These are phyloP conservation scores for Enteromius treurensis DNA, from an alignment of 2,797 vertebrate genomes.

Conservation along the genomic window DNA sequence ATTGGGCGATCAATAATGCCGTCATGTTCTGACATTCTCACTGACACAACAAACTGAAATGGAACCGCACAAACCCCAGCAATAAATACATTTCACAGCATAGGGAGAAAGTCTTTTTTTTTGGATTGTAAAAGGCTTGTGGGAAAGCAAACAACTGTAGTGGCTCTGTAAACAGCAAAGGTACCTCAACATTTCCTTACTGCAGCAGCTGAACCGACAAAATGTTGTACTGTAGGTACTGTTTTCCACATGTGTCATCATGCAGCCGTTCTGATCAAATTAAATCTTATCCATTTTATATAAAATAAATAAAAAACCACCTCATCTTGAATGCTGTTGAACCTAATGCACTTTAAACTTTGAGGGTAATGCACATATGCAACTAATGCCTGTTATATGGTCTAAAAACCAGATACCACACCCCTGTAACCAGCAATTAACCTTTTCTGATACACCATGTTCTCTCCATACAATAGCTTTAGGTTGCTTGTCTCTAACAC, in stretches of 20 bases:
- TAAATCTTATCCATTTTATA: neutral
- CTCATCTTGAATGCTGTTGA: slow-evolving; percentile 19
- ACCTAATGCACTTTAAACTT: slow-evolving; percentile 9
- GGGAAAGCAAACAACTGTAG: slow-evolving; percentile 50
- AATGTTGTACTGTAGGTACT: neutral
- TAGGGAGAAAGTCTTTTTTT: slow-evolving; percentile 4
- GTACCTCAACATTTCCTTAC: slow-evolving; percentile 45
- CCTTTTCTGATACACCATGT: neutral
- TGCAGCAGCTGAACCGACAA: neutral
- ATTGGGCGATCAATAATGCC: neutral
- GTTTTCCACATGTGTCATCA: slow-evolving; percentile 1
- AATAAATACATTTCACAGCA: neutral
- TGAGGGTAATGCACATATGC: neutral
- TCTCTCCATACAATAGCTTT: neutral
- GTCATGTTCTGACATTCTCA: neutral
- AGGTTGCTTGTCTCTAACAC: neutral
- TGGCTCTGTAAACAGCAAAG: slow-evolving; percentile 46
- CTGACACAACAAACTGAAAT: neutral
- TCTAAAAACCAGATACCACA: slow-evolving; percentile 60
- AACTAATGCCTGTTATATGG: slow-evolving; percentile 53
- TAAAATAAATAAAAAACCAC: neutral
- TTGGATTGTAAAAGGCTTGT: slow-evolving; percentile 41
- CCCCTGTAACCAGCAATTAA: neutral
- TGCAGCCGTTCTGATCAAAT: neutral
- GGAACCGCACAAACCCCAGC: neutral